Percentiles rank a stretch among this genome's conserved stretches.
Conservation (phyloP, 1,140 invertebrate species). For the Hycleus cichorii region DNA sequence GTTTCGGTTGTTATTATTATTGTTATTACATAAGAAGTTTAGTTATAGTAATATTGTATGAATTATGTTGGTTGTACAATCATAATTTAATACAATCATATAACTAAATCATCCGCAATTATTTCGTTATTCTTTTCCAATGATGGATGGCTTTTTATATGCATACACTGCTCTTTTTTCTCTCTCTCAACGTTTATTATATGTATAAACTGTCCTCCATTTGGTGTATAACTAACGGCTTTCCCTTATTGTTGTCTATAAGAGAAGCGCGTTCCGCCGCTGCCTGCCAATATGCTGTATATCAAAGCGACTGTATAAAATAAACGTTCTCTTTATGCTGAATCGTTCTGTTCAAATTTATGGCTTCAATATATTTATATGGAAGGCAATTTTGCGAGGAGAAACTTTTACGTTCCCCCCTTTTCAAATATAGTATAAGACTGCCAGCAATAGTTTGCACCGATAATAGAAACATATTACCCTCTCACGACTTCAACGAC, state of each 20-base stretch:
- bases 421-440: neutral
- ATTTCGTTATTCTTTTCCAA: conserved; percentile 22
- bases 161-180: neutral
- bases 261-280: conserved; percentile 1
- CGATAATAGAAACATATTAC: conserved; percentile 43
- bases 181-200: too few relatives aligned
- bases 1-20: too few relatives aligned
- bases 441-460: conserved; percentile 35
- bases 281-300: conserved; percentile 32
- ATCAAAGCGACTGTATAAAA: conserved; percentile 38
- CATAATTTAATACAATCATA: conserved; percentile 25
- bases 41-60: conserved; percentile 4
- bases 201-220: too few relatives aligned
- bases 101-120: conserved; percentile 22
- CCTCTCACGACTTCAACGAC: conserved; percentile 41
- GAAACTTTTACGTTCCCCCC: conserved; percentile 19
- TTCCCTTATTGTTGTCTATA: neutral
- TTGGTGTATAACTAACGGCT: too few relatives aligned
- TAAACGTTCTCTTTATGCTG: conserved; percentile 38
- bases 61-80: conserved; percentile 16
- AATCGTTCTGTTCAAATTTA: conserved; percentile 39
- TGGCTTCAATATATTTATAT: conserved; percentile 42
- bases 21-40: too few relatives aligned
- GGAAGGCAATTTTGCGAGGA: conserved; percentile 40
- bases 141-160: conserved; percentile 15